These are phyloP conservation scores for Drosophila prolongata DNA, from an alignment of 2,888 invertebrate species.

Conservation along the genomic window DNA sequence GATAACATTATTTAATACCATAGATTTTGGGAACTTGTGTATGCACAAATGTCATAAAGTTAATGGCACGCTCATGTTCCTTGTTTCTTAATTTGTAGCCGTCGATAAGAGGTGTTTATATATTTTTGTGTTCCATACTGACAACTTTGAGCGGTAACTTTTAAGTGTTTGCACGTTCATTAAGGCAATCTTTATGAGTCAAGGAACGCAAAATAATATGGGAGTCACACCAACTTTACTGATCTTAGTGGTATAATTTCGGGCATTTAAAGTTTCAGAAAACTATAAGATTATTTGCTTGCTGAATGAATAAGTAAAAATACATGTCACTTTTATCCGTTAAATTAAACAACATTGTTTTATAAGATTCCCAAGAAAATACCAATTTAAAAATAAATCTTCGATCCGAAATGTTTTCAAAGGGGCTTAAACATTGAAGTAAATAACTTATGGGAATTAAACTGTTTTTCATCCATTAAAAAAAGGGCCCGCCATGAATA, in stretches of 20 bases:
- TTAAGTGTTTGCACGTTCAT: constrained; percentile 19
- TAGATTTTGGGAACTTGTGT: constrained; percentile 23
- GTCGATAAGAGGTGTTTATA: constrained; percentile 39
- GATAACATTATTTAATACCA: constrained; percentile 13
- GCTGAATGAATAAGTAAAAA: too few relatives aligned
- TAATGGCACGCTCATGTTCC: constrained; percentile 25
- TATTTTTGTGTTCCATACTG: constrained; percentile 7
- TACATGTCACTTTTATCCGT: too few relatives aligned
- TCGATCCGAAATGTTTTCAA: neutral
- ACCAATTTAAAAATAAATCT: neutral
- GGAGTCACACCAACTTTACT: neutral
- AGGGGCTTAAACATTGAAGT: neutral
- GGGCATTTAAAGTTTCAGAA: neutral
- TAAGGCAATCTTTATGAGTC: constrained; percentile 43
- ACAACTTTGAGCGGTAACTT: constrained; percentile 35
- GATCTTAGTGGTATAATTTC: constrained; percentile 43
- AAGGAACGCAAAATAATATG: constrained; percentile 17
- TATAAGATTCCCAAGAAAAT: neutral
- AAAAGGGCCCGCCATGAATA: constrained; percentile 23
- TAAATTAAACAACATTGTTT: neutral
- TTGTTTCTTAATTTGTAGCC: constrained; percentile 11
- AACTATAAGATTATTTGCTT: too few relatives aligned
- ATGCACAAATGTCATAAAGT: constrained; percentile 36
- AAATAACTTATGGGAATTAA: constrained; percentile 24
- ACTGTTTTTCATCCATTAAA: constrained; percentile 19